Evolutionary conservation across 2,797 vertebrate genomes (phyloP).

Genomic region (Danio choprae): DNA sequence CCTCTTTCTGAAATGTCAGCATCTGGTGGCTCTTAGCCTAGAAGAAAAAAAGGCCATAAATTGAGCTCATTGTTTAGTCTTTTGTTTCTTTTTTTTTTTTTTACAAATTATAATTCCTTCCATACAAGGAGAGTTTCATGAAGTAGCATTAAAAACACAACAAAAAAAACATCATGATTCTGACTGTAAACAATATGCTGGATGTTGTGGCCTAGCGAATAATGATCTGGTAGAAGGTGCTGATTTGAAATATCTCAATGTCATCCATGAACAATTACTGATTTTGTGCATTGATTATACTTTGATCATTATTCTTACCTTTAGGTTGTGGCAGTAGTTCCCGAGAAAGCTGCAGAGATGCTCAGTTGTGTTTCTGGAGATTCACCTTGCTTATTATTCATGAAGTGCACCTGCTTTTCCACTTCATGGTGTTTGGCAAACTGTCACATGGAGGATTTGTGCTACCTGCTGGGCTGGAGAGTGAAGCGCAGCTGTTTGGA

Average conservation of each 20-base stretch:
- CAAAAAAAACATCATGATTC: too few relatives aligned
- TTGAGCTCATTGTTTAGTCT: neutral
- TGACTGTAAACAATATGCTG: neutral
- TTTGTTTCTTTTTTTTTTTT: too few relatives aligned
- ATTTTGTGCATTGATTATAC: too few relatives aligned
- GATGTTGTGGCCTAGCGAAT: neutral
- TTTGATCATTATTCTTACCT: neutral
- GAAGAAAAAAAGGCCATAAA: neutral
- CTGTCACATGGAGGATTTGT: neutral
- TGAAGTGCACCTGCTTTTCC: neutral
- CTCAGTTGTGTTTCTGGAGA: neutral
- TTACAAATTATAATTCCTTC: neutral
- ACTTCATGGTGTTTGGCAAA: neutral
- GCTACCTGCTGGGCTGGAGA: neutral
- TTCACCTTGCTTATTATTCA: neutral
- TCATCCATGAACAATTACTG: neutral
- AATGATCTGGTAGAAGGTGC: neutral
- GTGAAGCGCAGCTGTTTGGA: neutral
- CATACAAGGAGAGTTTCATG: neutral
- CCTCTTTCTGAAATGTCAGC: conserved; percentile 66
- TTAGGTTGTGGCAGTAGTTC: neutral
- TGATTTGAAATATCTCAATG: neutral
- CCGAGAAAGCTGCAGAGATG: neutral
- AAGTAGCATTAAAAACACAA: neutral
- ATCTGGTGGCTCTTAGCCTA: conserved; percentile 15